phyloP scores from a whole-genome alignment of 1,140 invertebrate species.

The Brachionus paranguensis region DNA sequence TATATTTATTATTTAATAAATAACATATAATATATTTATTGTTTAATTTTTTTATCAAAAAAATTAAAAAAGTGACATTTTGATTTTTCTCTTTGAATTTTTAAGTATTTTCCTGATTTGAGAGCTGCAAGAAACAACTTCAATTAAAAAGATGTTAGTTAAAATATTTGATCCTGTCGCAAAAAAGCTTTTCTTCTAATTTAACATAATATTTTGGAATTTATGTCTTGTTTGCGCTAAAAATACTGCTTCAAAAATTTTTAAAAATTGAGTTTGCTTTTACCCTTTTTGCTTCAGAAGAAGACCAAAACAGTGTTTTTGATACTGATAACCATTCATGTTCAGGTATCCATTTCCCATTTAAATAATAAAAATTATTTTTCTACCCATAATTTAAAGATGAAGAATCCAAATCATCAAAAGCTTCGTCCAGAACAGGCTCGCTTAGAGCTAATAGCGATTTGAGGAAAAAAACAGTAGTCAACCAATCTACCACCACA shows the following conservation, averaged over 20 bases:
- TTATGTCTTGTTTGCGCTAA: not conserved
- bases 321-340: slow-evolving; percentile 18
- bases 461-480: not conserved
- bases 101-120: too few species aligned
- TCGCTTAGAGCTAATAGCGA: not conserved
- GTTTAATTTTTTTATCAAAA: too few species aligned
- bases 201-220: not conserved
- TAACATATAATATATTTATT: too few species aligned
- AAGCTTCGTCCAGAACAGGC: not conserved
- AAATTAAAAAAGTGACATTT: too few species aligned
- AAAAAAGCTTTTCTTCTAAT: not conserved
- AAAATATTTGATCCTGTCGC: not conserved
- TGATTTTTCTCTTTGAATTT: too few species aligned
- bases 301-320: slow-evolving; percentile 9
- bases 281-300: not conserved
- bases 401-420: slow-evolving; percentile 31
- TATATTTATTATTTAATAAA: too few species aligned
- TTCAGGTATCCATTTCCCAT: not conserved
- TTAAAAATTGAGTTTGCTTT: not conserved
- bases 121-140: too few species aligned
- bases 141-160: not conserved
- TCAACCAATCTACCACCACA: not conserved
- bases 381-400: not conserved
- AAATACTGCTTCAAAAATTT: not conserved
- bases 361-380: not conserved